These are phyloP conservation scores for Mantis religiosa DNA, from an alignment of 2,888 invertebrate species.

Conservation along the genomic window DNA sequence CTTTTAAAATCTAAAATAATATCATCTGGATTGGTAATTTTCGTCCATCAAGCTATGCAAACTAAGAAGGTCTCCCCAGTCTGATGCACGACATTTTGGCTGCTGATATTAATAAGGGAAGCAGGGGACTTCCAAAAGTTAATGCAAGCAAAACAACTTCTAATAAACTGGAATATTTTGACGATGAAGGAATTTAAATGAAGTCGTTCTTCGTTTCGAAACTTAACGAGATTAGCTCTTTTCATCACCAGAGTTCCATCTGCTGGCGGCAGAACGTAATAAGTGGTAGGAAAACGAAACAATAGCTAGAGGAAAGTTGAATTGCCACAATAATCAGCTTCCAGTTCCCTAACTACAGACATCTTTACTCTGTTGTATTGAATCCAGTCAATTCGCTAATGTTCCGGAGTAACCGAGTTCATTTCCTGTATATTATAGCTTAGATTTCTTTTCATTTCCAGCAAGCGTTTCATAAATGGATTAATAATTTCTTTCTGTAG, in stretches of 20 bases:
- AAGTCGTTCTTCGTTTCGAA: constrained; percentile 8
- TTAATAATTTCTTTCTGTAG: too few relatives aligned
- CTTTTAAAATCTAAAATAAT: background rate
- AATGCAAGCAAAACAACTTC: constrained; percentile 17
- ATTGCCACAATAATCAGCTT: background rate
- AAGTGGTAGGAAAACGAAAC: background rate
- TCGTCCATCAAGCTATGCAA: constrained; percentile 10
- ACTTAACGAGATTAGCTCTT: constrained; percentile 13
- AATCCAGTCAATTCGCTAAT: background rate
- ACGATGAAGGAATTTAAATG: constrained; percentile 15
- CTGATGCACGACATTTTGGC: background rate
- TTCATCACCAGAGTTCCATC: background rate
- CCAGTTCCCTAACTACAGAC: background rate
- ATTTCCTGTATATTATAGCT: background rate
- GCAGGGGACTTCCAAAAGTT: background rate
- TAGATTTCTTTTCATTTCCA: background rate
- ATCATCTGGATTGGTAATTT: background rate
- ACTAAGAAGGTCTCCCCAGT: background rate
- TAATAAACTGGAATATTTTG: constrained; percentile 14
- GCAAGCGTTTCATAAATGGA: too few relatives aligned
- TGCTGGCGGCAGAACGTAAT: background rate
- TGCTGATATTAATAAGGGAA: constrained; percentile 12
- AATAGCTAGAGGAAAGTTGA: background rate
- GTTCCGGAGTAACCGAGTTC: background rate
- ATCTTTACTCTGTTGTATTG: background rate